These are phyloP conservation scores for Rhynchophorus ferrugineus DNA, from an alignment of 1,140 invertebrate species.

Conservation along the genomic window DNA sequence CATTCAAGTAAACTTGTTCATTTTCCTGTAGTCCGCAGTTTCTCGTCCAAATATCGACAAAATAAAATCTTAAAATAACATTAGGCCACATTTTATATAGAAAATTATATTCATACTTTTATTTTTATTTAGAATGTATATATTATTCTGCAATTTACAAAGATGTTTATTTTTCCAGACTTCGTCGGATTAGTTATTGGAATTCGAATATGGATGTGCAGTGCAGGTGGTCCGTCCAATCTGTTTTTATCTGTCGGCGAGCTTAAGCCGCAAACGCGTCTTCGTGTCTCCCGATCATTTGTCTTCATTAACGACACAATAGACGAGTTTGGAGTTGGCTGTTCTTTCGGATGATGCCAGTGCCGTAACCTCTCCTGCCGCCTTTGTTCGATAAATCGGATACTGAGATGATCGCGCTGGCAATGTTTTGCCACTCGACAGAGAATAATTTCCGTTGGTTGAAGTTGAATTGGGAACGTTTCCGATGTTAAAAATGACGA, in stretches of 20 bases:
- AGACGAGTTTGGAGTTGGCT: constrained; percentile 32
- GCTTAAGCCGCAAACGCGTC: constrained; percentile 21
- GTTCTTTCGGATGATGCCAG: constrained; percentile 31
- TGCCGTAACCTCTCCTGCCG: constrained; percentile 23
- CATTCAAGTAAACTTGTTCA: too few species aligned
- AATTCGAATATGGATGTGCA: too few species aligned
- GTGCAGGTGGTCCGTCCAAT: neutral
- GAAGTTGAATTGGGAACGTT: constrained; percentile 12
- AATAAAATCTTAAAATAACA: too few species aligned
- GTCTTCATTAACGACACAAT: constrained; percentile 40
- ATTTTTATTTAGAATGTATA: too few species aligned
- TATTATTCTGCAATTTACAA: too few species aligned
- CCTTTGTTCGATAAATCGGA: constrained; percentile 29
- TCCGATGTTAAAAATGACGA: neutral
- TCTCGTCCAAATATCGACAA: too few species aligned
- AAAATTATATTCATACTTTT: too few species aligned
- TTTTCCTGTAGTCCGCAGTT: too few species aligned
- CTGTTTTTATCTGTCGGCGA: constrained; percentile 1
- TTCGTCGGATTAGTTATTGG: too few species aligned
- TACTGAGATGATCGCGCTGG: constrained; percentile 14
- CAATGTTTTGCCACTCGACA: constrained; percentile 32
- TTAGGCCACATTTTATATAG: too few species aligned
- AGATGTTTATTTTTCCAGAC: too few species aligned
- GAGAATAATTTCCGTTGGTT: constrained; percentile 30
- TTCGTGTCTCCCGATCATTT: constrained; percentile 35